Conservation (phyloP, 1,140 invertebrate genomes). For the Condylostylus longicornis region DNA sequence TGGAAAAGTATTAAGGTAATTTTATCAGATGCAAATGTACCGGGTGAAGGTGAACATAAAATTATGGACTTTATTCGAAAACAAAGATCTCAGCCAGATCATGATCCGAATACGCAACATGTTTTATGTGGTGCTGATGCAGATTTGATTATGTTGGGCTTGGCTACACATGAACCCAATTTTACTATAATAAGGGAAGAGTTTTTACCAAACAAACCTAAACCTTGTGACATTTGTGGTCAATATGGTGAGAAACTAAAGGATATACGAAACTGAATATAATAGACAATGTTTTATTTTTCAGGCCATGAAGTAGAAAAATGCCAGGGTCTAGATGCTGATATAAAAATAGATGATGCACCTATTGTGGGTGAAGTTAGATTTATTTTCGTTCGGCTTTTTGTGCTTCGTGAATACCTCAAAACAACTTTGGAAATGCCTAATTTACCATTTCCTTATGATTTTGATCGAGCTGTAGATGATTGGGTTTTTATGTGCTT, state of each 20-base stretch:
- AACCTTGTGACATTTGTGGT: conserved; percentile 92
- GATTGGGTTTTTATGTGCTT: conserved; percentile 99
- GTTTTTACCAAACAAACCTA: conserved; percentile 93
- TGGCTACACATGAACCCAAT: conserved; percentile 97
- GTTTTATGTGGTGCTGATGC: conserved; percentile 97
- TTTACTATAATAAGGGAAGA: conserved; percentile 98
- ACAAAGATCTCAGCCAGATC: conserved; percentile 87
- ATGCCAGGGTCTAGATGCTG: conserved; percentile 54
- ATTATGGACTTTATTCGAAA: conserved; percentile 98
- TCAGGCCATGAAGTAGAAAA: conserved; percentile 90
- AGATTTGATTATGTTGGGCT: conserved; percentile 95
- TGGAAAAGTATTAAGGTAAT: conserved; percentile 94
- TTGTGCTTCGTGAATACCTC: conserved; percentile 89
- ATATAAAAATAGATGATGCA: conserved; percentile 32
- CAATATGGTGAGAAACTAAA: conserved; percentile 53
- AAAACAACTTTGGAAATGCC: conserved; percentile 83
- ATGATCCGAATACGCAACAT: conserved; percentile 96
- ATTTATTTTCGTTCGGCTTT: conserved; percentile 83
- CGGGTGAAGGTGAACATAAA: conserved; percentile 97
- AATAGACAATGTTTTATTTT: conserved; percentile 6
- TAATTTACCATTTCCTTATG: conserved; percentile 78
- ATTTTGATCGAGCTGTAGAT: conserved; percentile 81
- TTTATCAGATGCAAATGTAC: conserved; percentile 95
- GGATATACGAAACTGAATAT: not conserved
- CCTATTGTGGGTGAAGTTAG: conserved; percentile 54